Conservation (phyloP, 35 echinoderm and acorn worm genomes). For the Hemicentrotus pulcherrimus region DNA sequence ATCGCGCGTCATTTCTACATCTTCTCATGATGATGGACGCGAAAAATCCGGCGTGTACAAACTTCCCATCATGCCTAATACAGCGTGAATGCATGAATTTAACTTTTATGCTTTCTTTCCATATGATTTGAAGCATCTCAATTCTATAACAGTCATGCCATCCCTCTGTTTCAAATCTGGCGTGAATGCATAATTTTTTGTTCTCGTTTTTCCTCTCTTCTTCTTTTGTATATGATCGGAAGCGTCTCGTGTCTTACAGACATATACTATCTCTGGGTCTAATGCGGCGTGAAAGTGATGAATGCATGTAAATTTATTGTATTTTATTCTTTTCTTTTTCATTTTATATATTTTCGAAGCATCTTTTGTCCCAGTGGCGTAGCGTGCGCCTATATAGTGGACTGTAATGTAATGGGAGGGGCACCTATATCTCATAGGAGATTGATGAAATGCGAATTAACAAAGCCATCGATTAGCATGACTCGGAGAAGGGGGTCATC, state of each 20-base stretch:
- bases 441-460: no score
- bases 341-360: no score
- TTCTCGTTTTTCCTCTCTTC: not conserved
- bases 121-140: not conserved
- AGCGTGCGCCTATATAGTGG: no score
- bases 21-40: not conserved
- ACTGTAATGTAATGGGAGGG: not conserved
- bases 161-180: not conserved
- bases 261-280: not conserved
- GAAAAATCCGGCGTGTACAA: not conserved
- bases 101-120: not conserved
- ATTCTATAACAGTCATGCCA: not conserved
- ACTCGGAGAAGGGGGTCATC: no score
- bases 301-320: not conserved
- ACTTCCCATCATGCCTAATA: not conserved
- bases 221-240: not conserved
- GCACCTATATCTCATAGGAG: not conserved
- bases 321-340: not conserved
- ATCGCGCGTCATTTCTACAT: conserved; percentile 20
- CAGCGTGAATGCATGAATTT: not conserved
- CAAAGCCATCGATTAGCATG: no score
- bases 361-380: no score
- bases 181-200: not conserved
- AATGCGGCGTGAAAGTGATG: not conserved
- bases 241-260: not conserved